Evolutionary conservation across 2,888 invertebrate genomes (phyloP), one percentile per base, ranked within the genome.

Genomic region (Nomada fabriciana): DNA sequence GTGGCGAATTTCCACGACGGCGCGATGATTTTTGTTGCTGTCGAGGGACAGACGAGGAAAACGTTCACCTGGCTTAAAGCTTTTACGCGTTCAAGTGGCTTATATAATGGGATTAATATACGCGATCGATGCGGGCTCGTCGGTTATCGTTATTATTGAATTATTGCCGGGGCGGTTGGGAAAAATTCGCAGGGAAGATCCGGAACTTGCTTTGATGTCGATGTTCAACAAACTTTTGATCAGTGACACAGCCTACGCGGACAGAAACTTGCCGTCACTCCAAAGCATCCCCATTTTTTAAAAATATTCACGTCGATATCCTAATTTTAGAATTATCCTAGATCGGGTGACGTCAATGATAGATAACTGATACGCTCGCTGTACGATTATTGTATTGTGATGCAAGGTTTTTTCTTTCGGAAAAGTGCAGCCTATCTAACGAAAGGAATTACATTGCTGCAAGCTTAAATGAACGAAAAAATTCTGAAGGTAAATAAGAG

Each of bases 31-130:
- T 68, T 55, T 47, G 36, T 50, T 52, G 36, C 36, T 7, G 36
- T 7, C 43, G 11, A 20, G 43, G 42, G 23, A 20, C n/a, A 18
- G 36, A 55, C 13, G 63, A 53, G 55, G 10, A 59, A 73, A 55
- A 18, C 43, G 65, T 72, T 73, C 75, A 42, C 68, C 65, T 29
- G 57, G 36, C 67, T 59, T 70, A 47, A 61, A 74, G 29, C 47
- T 72, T 80, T 77, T 80, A 63, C 52, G 76, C 75, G 82, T 76
- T 77, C 77, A 81, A 85, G 76, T 73, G 53, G 67, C 70, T 89
- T 83, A 72, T 52, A 75, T 86, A 88, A 89, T 88, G 72, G 69
- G 77, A 82, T 85, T 82, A 82, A 79, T 82, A 76, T 75, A 80
- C 85, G 36, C 75, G 81, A 90, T 82, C 65, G 67, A 18, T 25